These are phyloP conservation scores for Narcine bancroftii DNA, from an alignment of 2,113 vertebrate species.

Conservation along the genomic window DNA sequence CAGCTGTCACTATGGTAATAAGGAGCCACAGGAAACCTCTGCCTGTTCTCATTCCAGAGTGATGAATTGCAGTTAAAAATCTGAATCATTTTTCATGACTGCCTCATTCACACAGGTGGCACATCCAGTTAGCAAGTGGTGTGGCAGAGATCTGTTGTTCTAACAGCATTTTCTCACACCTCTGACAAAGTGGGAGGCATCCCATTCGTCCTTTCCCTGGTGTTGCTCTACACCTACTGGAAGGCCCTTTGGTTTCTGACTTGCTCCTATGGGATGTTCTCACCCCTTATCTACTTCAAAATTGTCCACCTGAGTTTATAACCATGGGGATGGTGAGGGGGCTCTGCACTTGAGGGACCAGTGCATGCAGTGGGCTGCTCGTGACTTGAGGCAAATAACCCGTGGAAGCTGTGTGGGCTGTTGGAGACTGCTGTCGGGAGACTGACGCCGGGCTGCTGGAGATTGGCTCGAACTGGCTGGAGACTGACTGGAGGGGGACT, in stretches of 20 bases:
- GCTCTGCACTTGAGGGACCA: too few species aligned
- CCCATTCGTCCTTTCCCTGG: neutral
- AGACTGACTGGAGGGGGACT: too few species aligned
- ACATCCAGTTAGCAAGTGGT: slow-evolving; percentile 15
- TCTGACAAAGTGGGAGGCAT: neutral
- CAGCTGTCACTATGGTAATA: neutral
- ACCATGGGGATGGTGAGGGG: too few species aligned
- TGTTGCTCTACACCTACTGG: neutral
- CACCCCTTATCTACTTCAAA: neutral
- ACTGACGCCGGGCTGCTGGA: too few species aligned
- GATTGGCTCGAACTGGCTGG: too few species aligned
- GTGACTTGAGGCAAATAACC: too few species aligned
- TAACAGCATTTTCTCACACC: neutral
- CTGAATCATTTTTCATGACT: neutral
- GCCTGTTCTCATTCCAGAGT: neutral
- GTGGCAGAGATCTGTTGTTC: neutral
- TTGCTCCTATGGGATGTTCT: neutral
- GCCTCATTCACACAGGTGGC: neutral
- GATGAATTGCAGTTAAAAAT: slow-evolving; percentile 4
- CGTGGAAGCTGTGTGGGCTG: too few species aligned
- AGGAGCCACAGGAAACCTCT: neutral
- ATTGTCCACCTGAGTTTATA: neutral
- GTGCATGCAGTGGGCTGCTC: too few species aligned
- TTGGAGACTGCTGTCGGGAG: too few species aligned
- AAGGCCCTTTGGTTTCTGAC: neutral